A percentile compares a stretch with the other conserved stretches of the same genome.
These are phyloP conservation scores for Cephus rjabovi DNA, from an alignment of 2,888 invertebrate species.

Conservation along the genomic window DNA sequence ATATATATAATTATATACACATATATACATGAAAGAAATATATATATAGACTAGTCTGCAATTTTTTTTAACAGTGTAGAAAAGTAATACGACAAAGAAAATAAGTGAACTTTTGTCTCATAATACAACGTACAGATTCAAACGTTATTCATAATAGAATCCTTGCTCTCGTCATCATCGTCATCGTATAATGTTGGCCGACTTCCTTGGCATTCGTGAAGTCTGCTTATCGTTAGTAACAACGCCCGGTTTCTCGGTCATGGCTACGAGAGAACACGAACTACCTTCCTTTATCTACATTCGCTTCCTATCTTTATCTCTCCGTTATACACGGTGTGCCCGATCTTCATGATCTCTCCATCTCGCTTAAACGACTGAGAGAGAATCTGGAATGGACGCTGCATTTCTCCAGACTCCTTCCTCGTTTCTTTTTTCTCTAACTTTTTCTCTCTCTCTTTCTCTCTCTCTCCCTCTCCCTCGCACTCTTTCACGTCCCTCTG, in stretches of 20 bases:
- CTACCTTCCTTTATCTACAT: conserved; percentile 1
- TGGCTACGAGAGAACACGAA: conserved; percentile 38
- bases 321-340: conserved; percentile 1
- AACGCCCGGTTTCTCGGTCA: conserved; percentile 60
- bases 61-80: neutral
- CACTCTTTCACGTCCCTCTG: neutral
- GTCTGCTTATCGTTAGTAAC: conserved; percentile 31
- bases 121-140: neutral
- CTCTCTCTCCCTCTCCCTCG: neutral
- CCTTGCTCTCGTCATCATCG: neutral
- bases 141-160: neutral
- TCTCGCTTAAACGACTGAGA: neutral
- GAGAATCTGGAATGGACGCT: neutral
- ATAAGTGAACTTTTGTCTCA: neutral
- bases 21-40: too few relatives aligned
- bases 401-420: neutral
- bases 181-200: conserved; percentile 35
- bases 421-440: neutral
- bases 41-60: neutral
- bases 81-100: neutral
- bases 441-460: neutral
- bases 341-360: neutral
- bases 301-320: conserved; percentile 6
- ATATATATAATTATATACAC: neutral
- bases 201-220: conserved; percentile 34